Base-by-base conservation (phyloP, 2,888 invertebrate species). In the Trichacis sp. region DNA sequence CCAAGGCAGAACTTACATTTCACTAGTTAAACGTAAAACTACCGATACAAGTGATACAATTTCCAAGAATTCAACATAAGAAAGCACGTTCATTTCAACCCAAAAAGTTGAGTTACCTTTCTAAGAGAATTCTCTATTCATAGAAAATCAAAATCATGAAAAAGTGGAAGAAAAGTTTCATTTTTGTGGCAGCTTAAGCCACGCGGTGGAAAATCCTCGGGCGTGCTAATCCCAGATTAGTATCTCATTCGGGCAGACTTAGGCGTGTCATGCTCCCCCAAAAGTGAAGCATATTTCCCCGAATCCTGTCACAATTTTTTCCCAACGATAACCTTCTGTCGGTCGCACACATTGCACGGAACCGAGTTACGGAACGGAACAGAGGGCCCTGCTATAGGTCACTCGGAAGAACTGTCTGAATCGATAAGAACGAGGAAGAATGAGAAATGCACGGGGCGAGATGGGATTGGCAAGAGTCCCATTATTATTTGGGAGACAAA, bases 351-450 rank as follows among this genome's bases (percentile, higher is more conserved):
- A n/a, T n/a, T n/a, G 50, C 51, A 43, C 48, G 45, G 45, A 40
- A 47, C 55, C 61, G n/a, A n/a, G n/a, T n/a, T n/a, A n/a, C n/a
- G n/a, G n/a, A n/a, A 56, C 49, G 45, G 48, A 33, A 56, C 56
- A 50, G 50, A 61, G 42, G 46, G 58, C 59, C 59, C 68, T 57
- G 51, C 64, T 63, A 57, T 65, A 62, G 63, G 68, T 60, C 68
- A 63, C 57, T 57, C 63, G 68, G 63, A 68, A 65, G 68, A 68
- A 68, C 68, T 54, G 59, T 65, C 65, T 68, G 43, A 66, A 62
- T 64, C 64, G 54, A 66, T 68, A 63, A 66, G 62, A 69, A 64
- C 49, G 59, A 62, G 61, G 59, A 67, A 54, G 66, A 67, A 61
- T 65, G 55, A 61, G 58, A 56, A 60, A 49, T 61, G 63, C 58